Evolutionary conservation across 2,888 invertebrate species (phyloP).

Genomic region (Odontocolon sp.): DNA sequence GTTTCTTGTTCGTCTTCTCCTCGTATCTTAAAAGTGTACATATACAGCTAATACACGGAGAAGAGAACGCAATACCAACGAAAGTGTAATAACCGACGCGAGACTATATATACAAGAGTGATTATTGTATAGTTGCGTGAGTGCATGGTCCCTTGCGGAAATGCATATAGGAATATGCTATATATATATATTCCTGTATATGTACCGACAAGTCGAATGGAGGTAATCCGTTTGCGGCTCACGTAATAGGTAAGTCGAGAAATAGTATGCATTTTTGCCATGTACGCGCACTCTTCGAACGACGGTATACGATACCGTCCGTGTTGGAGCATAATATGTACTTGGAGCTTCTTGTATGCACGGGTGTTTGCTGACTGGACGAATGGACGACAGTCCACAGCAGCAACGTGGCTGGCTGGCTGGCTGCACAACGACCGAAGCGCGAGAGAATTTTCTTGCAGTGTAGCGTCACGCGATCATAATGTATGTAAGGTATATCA

Average conservation of each 20-base stretch:
- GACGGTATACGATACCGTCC: slow-evolving; percentile 22
- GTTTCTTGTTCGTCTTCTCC: neutral
- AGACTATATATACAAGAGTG: slow-evolving; percentile 21
- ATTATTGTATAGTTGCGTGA: slow-evolving; percentile 8
- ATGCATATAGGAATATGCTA: neutral
- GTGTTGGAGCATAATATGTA: neutral
- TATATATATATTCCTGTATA: neutral
- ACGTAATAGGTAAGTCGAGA: slow-evolving; percentile 35
- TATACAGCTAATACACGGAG: neutral
- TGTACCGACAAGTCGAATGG: slow-evolving; percentile 16
- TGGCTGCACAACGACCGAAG: slow-evolving; percentile 31
- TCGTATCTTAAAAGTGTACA: neutral
- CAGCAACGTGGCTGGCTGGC: too few relatives aligned
- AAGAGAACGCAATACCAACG: neutral
- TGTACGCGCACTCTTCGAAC: slow-evolving; percentile 4
- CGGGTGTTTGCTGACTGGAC: slow-evolving; percentile 4
- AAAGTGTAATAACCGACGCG: neutral
- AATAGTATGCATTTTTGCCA: slow-evolving; percentile 20
- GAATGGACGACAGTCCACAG: slow-evolving; percentile 10
- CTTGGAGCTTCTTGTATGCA: neutral
- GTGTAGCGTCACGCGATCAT: slow-evolving; percentile 43
- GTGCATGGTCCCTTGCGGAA: neutral
- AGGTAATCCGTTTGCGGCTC: slow-evolving; percentile 46
- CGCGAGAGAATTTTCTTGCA: slow-evolving; percentile 37
- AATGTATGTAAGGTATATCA: slow-evolving; percentile 12